These are phyloP conservation scores for Penaeus chinensis DNA, from an alignment of 1,140 invertebrate genomes.

Conservation along the genomic window DNA sequence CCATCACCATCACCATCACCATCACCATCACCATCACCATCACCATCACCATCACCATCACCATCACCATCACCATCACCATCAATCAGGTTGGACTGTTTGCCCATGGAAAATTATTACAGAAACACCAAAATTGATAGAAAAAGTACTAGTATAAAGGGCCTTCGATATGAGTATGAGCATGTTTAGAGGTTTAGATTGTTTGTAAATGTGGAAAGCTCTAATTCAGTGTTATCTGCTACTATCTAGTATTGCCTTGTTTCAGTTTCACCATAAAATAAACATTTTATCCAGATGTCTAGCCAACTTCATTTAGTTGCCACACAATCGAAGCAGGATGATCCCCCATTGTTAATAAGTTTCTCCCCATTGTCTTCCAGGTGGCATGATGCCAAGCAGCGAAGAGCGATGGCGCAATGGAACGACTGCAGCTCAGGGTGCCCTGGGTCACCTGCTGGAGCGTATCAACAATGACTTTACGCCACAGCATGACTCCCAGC, in stretches of 20 bases:
- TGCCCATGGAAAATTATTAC: too few species aligned
- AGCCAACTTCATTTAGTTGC: not conserved
- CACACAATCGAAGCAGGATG: not conserved
- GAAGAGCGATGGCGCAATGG: conserved; percentile 49
- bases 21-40: conserved; percentile 10
- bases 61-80: conserved; percentile 1
- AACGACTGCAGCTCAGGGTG: conserved; percentile 37
- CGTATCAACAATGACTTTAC: conserved; percentile 50
- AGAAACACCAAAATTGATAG: too few species aligned
- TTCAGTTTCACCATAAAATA: too few species aligned
- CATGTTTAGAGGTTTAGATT: too few species aligned
- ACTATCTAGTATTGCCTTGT: too few species aligned
- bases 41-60: conserved; percentile 5
- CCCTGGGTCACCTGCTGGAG: conserved; percentile 45
- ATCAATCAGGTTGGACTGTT: not conserved
- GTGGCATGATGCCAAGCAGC: conserved; percentile 53
- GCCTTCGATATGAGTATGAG: too few species aligned
- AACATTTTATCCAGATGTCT: too few species aligned
- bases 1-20: too few species aligned
- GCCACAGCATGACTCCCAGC: conserved; percentile 53
- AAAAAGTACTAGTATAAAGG: too few species aligned
- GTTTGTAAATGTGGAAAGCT: too few species aligned
- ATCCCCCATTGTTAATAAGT: not conserved
- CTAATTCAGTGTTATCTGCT: too few species aligned
- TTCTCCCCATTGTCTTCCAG: conserved; percentile 18